A percentile compares a stretch with the other conserved stretches of the same genome.
These are phyloP conservation scores for Biston betularia DNA, from an alignment of 2,888 invertebrate genomes.

Conservation along the genomic window DNA sequence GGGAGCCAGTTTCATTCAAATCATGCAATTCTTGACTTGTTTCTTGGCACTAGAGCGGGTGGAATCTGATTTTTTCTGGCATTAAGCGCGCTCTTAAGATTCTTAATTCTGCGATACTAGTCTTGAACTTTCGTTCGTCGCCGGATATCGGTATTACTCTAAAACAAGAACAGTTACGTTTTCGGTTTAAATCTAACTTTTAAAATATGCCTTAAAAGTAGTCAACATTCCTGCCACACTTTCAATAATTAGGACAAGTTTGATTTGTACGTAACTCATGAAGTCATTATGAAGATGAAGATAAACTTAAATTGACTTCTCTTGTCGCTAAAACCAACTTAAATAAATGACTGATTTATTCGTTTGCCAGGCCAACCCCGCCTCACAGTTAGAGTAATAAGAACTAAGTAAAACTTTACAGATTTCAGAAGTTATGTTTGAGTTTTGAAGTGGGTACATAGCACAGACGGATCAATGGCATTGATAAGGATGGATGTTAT, in stretches of 20 bases:
- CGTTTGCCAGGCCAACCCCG: conserved; percentile 1
- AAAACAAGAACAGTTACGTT: no score
- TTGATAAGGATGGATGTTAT: background rate
- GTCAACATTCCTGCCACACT: no score
- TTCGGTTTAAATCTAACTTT: no score
- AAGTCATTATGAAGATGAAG: conserved; percentile 60
- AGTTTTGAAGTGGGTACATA: background rate
- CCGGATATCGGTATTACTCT: no score
- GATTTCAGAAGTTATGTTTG: background rate
- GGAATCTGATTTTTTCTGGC: no score
- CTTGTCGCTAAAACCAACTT: conserved; percentile 51
- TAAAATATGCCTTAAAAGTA: no score
- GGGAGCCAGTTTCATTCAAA: no score
- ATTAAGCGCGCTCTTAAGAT: no score
- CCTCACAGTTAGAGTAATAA: background rate
- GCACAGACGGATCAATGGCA: conserved; percentile 1
- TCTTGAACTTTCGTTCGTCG: no score
- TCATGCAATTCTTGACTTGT: no score
- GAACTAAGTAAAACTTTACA: background rate
- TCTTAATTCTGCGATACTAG: no score
- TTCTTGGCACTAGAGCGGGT: no score
- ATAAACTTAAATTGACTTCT: conserved; percentile 65
- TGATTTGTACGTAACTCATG: conserved; percentile 60
- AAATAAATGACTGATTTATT: conserved; percentile 9
- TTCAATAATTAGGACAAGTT: conserved; percentile 27